Evolutionary conservation across 2,797 vertebrate species (phyloP).

Genomic region (Rhodeus uyekii): DNA sequence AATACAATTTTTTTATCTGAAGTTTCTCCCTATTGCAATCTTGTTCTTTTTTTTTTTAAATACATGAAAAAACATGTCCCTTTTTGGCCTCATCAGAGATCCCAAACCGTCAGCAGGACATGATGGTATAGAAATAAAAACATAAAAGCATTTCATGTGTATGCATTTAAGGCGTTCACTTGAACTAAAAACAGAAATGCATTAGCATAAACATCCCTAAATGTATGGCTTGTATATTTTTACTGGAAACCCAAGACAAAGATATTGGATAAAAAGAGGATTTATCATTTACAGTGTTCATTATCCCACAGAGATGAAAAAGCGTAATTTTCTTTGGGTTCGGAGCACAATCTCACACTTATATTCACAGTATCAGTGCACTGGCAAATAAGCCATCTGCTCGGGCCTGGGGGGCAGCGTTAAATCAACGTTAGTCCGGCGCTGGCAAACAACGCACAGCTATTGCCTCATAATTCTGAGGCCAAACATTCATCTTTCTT

Average conservation of each 20-base stretch:
- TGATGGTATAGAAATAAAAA: not conserved
- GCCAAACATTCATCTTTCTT: conserved; percentile 36
- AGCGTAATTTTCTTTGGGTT: conserved; percentile 19
- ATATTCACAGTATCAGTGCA: conserved; percentile 24
- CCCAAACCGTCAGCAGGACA: not conserved
- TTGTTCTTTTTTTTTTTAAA: too few species aligned
- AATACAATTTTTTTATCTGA: not conserved
- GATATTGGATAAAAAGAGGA: not conserved
- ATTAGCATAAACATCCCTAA: too few species aligned
- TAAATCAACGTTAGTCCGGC: conserved; percentile 43
- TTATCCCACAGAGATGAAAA: conserved; percentile 24
- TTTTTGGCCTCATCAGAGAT: not conserved
- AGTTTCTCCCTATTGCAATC: too few species aligned
- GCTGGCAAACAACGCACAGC: conserved; percentile 31
- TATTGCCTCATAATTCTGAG: conserved; percentile 30
- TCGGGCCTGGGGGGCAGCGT: conserved; percentile 35
- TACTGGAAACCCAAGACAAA: not conserved
- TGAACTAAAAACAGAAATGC: too few species aligned
- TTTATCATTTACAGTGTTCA: not conserved
- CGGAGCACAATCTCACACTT: not conserved
- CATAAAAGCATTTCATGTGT: too few species aligned
- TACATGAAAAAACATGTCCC: too few species aligned
- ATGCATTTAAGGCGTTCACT: too few species aligned
- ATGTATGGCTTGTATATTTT: too few species aligned
- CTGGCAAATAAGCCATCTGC: conserved; percentile 46